Conservation (phyloP, 2,113 vertebrate species). For the Crocuta crocuta region DNA sequence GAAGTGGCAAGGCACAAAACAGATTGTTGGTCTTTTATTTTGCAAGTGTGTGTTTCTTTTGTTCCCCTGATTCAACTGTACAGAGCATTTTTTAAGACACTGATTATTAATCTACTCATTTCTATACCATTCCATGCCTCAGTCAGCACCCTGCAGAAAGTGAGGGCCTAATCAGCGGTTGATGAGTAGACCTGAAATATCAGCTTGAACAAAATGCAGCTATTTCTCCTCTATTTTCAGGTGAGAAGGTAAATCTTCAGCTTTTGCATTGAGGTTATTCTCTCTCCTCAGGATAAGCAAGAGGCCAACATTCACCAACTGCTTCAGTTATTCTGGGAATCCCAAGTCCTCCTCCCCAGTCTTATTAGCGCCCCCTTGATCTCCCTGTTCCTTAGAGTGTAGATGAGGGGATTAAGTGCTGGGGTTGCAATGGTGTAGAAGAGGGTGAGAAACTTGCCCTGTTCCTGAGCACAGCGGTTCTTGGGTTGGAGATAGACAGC, state of each 20-base stretch:
- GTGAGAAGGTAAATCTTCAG: neutral
- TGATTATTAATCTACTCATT: neutral
- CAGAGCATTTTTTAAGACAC: neutral
- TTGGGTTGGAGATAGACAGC: conserved; percentile 73
- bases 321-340: neutral
- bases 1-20: neutral
- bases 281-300: neutral
- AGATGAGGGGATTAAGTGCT: conserved; percentile 64
- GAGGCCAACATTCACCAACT: neutral
- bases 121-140: neutral
- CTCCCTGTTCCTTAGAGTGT: conserved; percentile 66
- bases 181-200: neutral
- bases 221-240: neutral
- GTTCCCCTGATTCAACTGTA: neutral
- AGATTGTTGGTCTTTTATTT: neutral
- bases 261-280: neutral
- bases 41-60: neutral
- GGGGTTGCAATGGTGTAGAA: conserved; percentile 70
- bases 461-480: neutral
- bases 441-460: conserved; percentile 61
- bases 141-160: neutral
- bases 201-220: neutral
- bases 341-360: neutral
- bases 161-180: neutral
- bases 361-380: conserved; percentile 58